Evolutionary conservation across 2,113 vertebrate genomes (phyloP).

Genomic region (Anas platyrhynchos): DNA sequence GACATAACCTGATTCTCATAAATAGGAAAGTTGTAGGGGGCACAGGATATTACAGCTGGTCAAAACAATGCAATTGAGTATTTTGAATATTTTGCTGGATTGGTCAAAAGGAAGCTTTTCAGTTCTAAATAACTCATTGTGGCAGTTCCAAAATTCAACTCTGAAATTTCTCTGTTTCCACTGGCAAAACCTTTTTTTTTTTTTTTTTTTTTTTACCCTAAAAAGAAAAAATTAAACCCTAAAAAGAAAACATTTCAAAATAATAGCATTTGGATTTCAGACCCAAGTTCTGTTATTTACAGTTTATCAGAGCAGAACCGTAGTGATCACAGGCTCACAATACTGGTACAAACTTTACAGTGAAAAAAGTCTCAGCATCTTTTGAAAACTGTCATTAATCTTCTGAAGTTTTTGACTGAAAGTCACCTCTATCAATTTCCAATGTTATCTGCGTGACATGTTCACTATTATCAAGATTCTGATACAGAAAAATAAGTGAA

Average conservation of each 20-base stretch:
- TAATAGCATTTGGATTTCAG: neutral
- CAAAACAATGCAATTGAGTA: neutral
- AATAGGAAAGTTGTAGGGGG: neutral
- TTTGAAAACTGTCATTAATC: neutral
- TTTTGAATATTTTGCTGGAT: neutral
- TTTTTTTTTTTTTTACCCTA: neutral
- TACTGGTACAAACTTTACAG: neutral
- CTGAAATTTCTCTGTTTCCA: neutral
- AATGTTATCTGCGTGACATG: neutral
- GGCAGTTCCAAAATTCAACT: neutral
- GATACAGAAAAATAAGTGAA: neutral
- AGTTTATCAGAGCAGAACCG: neutral
- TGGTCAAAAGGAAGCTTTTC: neutral
- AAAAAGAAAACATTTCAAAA: neutral
- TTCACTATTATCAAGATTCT: neutral
- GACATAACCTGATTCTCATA: neutral
- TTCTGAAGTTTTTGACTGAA: neutral
- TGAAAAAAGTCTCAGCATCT: neutral
- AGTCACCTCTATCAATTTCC: neutral
- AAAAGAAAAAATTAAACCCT: no score
- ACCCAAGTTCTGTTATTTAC: neutral
- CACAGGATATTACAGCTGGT: neutral
- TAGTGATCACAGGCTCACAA: neutral
- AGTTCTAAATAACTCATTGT: neutral
- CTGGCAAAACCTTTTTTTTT: neutral